Conservation (phyloP, 2,888 invertebrate genomes). For the Netelia virgata region DNA sequence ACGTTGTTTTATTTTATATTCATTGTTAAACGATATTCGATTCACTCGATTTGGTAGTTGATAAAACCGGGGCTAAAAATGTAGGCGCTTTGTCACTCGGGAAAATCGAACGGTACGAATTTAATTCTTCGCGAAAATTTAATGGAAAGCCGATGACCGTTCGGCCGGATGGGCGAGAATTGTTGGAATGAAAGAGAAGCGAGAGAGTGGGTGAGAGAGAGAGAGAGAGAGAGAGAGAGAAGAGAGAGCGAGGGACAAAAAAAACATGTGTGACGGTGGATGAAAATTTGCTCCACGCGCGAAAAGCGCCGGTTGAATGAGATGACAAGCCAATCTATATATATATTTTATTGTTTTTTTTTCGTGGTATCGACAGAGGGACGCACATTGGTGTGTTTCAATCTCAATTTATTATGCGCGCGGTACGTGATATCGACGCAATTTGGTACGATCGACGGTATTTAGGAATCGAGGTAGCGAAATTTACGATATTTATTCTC, state of each 20-base stretch:
- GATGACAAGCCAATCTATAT: background rate
- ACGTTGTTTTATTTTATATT: slow-evolving; percentile 45
- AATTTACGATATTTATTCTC: too few species aligned
- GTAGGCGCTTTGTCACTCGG: slow-evolving; percentile 15
- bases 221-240: background rate
- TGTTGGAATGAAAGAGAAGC: background rate
- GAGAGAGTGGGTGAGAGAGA: background rate
- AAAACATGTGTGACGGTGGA: slow-evolving; percentile 8
- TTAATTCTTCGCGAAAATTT: slow-evolving; percentile 44
- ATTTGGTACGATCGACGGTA: too few species aligned
- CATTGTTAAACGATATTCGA: slow-evolving; percentile 48
- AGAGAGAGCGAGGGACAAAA: background rate
- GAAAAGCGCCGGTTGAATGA: background rate
- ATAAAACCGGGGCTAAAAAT: slow-evolving; percentile 1
- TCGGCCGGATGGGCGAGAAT: slow-evolving; percentile 13
- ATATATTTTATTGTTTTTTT: background rate
- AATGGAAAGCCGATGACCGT: slow-evolving; percentile 48
- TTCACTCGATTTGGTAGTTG: slow-evolving; percentile 27
- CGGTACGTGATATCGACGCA: too few species aligned
- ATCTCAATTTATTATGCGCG: too few species aligned
- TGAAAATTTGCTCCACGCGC: slow-evolving; percentile 6
- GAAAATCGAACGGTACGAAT: slow-evolving; percentile 29
- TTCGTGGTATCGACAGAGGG: background rate
- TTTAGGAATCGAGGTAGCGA: too few species aligned
- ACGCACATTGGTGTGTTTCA: too few species aligned